Percentiles rank a stretch among this genome's conserved stretches.
Evolutionary conservation across 2,113 vertebrate genomes (phyloP).

Genomic region (Aphelocoma coerulescens): DNA sequence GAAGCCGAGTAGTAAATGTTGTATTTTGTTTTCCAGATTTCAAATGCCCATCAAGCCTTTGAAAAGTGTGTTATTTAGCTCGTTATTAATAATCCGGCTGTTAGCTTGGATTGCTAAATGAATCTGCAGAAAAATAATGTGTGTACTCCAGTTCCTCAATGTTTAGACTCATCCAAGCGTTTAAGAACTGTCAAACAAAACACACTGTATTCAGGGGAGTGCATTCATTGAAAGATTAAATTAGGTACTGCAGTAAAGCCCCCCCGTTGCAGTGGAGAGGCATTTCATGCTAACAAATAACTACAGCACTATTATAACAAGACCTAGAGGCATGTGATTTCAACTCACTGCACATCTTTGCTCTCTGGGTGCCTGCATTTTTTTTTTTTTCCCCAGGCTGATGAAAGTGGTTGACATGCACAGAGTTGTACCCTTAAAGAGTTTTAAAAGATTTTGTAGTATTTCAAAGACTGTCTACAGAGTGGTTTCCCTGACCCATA

Average conservation of each 20-base stretch:
- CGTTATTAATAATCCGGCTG: conserved; percentile 18
- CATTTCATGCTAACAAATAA: conserved; percentile 48
- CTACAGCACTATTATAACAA: conserved; percentile 21
- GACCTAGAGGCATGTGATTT: conserved; percentile 33
- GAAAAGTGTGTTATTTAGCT: conserved; percentile 16
- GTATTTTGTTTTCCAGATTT: not conserved
- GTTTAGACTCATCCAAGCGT: conserved; percentile 35
- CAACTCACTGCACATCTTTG: conserved; percentile 33
- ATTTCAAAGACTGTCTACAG: not conserved
- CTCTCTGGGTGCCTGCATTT: not conserved
- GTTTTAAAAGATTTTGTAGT: not conserved
- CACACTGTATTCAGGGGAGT: conserved; percentile 15
- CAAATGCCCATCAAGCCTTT: not conserved
- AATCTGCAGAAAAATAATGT: conserved; percentile 23
- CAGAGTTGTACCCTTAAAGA: not conserved
- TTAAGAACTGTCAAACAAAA: conserved; percentile 56
- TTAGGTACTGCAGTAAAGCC: conserved; percentile 13
- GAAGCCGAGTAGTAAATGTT: not conserved
- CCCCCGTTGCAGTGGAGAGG: not conserved
- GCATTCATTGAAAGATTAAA: conserved; percentile 56
- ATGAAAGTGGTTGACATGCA: not conserved
- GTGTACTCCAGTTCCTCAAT: not conserved
- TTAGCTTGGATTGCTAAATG: conserved; percentile 21
- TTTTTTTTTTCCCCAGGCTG: not conserved
- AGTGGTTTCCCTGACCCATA: not conserved